phyloP scores from a whole-genome alignment of 2,797 vertebrate species.

The Chiroxiphia lanceolata region DNA sequence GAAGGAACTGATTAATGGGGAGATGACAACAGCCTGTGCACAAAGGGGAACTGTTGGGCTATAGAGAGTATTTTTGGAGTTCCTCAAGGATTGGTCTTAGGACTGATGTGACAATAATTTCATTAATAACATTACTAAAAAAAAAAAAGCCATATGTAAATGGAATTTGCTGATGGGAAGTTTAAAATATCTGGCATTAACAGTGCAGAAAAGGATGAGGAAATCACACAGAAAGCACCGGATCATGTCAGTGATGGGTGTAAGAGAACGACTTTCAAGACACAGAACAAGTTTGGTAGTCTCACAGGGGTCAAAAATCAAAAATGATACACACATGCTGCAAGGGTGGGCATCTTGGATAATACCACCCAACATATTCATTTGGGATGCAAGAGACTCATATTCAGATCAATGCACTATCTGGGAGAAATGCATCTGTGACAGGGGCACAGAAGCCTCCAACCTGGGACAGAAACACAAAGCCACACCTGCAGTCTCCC shows the following conservation, averaged over 20 bases:
- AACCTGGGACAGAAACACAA: neutral
- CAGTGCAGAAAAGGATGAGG: neutral
- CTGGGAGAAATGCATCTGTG: neutral
- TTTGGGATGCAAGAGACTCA: neutral
- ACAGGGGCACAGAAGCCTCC: neutral
- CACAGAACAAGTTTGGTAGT: neutral
- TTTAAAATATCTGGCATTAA: neutral
- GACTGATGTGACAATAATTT: slow-evolving; percentile 18
- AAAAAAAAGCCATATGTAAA: neutral
- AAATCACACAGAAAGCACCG: neutral
- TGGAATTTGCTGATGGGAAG: neutral
- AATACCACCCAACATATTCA: neutral
- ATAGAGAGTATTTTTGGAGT: slow-evolving; percentile 37
- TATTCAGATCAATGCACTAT: neutral
- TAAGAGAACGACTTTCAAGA: neutral
- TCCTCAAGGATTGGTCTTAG: slow-evolving; percentile 2
- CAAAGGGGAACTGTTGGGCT: slow-evolving; percentile 13
- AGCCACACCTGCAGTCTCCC: neutral
- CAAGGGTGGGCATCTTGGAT: neutral
- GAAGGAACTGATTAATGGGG: slow-evolving; percentile 14
- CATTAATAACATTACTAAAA: neutral
- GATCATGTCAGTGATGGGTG: neutral
- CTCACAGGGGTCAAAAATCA: neutral
- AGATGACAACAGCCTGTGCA: neutral
- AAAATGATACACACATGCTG: neutral